Evolutionary conservation across 1,140 invertebrate genomes (phyloP), one percentile per base, ranked within the genome.

Genomic region (Drosophila aff.): DNA sequence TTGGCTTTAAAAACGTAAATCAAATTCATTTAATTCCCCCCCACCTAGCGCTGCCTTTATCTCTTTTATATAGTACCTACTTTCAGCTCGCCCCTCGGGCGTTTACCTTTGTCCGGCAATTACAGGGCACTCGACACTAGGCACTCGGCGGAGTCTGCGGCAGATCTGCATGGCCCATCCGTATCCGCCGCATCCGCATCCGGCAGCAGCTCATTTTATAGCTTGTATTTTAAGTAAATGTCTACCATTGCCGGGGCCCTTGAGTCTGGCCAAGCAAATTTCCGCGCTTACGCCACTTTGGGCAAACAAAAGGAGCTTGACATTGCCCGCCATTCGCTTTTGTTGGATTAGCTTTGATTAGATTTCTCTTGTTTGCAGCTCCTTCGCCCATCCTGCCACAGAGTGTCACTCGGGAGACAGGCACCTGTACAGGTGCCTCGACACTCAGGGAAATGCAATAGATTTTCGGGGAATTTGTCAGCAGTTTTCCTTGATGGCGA

Each of bases 341-440:
- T 91, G 83, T 89, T 87, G 85, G 89, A 91, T 91, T 91, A 91
- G 83, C 84, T 91, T 89, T 91, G 89, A 91, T 91, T 91, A 91
- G 89, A 91, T 91, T 89, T 91, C 80, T 72, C 73, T 71, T 81
- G 68, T 76, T 86, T 74, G 67, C 38, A 40, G 80, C 69, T 72
- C 53, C 67, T 40, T 46, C 11, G 66, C 40, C 33, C 61, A 68
- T 62, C 71, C 76, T 57, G 69, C 52, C 69, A 23, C 69, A 72
- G 69, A 73, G 84, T 87, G 84, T 79, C 84, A 79, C 63, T 81
- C 81, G 75, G 63, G 71, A 64, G 77, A 46, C 41, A 26, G 38
- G 18, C 50, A 46, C 55, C 65, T 61, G 72, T 66, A 47, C 61
- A 23, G 65, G 26, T 31, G 18, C 28, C 13, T 53, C 18, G 16